phyloP scores from a whole-genome alignment of 2,888 invertebrate genomes.

The Hydraecia micacea region DNA sequence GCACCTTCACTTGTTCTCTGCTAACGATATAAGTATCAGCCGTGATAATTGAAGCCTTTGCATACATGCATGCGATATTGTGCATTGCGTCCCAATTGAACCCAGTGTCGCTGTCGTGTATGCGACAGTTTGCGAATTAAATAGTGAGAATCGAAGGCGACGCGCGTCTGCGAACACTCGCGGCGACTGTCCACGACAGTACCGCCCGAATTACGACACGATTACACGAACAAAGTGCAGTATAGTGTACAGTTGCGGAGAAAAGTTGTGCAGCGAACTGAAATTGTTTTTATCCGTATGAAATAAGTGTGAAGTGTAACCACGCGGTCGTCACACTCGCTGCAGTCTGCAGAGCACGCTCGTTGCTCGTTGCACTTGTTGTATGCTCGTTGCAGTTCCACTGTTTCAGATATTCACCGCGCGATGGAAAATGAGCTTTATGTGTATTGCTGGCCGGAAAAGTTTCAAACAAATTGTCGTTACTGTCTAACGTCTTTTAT shows the following conservation, averaged over 20 bases:
- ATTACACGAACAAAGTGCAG: slow-evolving; percentile 29
- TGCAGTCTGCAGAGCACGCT: background rate
- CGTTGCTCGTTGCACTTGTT: too few relatives aligned
- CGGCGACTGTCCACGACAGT: background rate
- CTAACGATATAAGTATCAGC: slow-evolving; percentile 1
- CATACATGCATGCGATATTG: slow-evolving; percentile 14
- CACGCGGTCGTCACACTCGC: slow-evolving; percentile 32
- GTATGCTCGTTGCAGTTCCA: background rate
- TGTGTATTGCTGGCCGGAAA: background rate
- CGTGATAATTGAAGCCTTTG: slow-evolving; percentile 3
- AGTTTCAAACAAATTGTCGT: slow-evolving; percentile 30
- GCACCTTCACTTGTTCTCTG: slow-evolving; percentile 11
- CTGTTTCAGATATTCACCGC: background rate
- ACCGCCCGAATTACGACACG: slow-evolving; percentile 22
- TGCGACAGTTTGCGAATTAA: slow-evolving; percentile 12
- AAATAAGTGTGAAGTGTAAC: slow-evolving; percentile 45
- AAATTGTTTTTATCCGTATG: slow-evolving; percentile 42
- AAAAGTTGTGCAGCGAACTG: slow-evolving; percentile 35
- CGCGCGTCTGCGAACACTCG: background rate
- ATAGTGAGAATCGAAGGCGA: background rate
- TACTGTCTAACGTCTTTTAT: slow-evolving; percentile 23
- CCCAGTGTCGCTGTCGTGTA: slow-evolving; percentile 8
- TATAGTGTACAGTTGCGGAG: slow-evolving; percentile 23
- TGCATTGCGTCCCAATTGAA: background rate
- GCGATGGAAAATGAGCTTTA: background rate